Percentiles rank a stretch among this genome's conserved stretches.
phyloP scores from a whole-genome alignment of 2,888 invertebrate genomes.

The Andrena minutula region DNA sequence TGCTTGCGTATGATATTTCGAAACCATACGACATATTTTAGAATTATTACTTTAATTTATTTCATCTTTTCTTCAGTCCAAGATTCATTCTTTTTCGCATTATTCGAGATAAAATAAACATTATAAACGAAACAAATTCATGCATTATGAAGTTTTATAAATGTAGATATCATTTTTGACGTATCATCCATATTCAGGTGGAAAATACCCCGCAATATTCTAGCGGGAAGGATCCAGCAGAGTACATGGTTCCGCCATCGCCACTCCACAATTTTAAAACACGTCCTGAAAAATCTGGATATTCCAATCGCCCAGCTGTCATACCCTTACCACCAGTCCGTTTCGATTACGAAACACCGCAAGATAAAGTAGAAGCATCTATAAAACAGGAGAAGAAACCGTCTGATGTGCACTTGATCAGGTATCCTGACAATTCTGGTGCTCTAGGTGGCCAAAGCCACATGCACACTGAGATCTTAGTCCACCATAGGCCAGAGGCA shows the following conservation, averaged over 20 bases:
- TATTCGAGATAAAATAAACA: no score
- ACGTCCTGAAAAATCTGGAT: conserved; percentile 67
- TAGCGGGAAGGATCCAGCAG: conserved; percentile 72
- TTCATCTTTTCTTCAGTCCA: not conserved
- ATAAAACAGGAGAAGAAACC: conserved; percentile 71
- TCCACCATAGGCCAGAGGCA: conserved; percentile 80
- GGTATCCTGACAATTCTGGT: conserved; percentile 75
- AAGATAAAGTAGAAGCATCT: conserved; percentile 67
- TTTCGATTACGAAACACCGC: conserved; percentile 70
- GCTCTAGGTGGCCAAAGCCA: conserved; percentile 78
- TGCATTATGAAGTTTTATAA: no score
- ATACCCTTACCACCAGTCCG: conserved; percentile 72
- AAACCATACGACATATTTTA: no score
- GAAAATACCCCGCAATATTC: conserved; percentile 75
- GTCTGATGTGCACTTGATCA: conserved; percentile 75
- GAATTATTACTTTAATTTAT: not conserved
- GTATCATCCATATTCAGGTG: conserved; percentile 61
- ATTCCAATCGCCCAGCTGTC: conserved; percentile 71
- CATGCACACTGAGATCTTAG: conserved; percentile 81
- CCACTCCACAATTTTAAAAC: conserved; percentile 75
- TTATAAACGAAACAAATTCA: no score
- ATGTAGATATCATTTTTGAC: no score
- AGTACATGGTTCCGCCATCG: conserved; percentile 81
- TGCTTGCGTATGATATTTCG: no score
- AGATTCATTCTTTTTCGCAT: not conserved